Evolutionary conservation across 2,797 vertebrate genomes (phyloP), one percentile per base, ranked within the genome.

Genomic region (Neopelma chrysocephalum): DNA sequence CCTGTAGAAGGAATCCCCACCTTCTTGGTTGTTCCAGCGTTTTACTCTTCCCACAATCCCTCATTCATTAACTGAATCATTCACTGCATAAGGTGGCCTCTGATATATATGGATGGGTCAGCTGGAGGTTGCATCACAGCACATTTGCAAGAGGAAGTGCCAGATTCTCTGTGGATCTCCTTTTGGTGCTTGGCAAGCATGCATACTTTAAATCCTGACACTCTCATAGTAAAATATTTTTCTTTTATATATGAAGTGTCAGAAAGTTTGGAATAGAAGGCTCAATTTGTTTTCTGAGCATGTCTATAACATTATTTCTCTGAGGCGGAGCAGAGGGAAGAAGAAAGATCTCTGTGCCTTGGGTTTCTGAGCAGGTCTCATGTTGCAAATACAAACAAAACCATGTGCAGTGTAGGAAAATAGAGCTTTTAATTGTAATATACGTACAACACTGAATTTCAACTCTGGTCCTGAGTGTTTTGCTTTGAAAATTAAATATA

Each of bases 341-440:
- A 78, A 82, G 57, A 86, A 80, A 62, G 43, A 58, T 56, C 21
- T 16, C 25, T 42, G 19, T 21, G 3, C 15, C 13, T 43, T 54
- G 27, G 12, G 5, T 78, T 90, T 87, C 42, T 66, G 38, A 66
- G 65, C 6, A 71, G 14, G 27, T 9, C 9, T 77, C 16, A 18
- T 38, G 4, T 2, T 82, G 26, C 26, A 96, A 76, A 76, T 34
- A 8, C 12, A 66, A 62, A 19, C 43, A 60, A 85, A 88, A 15
- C 8, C 38, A 50, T 0, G 1, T 0, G 0, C 6, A 56, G 7
- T 20, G 11, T 10, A 58, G 31, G 9, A 85, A 77, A 77, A 69
- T 0, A 53, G 1, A 31, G 18, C 4, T 88, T 82, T 73, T 42
- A 50, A 69, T 38, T 22, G 48, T 3, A 5, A 18, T 48, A 15